phyloP scores from a whole-genome alignment of 53 echinoderm and acorn worm species.

The Hippasteria phrygiana region DNA sequence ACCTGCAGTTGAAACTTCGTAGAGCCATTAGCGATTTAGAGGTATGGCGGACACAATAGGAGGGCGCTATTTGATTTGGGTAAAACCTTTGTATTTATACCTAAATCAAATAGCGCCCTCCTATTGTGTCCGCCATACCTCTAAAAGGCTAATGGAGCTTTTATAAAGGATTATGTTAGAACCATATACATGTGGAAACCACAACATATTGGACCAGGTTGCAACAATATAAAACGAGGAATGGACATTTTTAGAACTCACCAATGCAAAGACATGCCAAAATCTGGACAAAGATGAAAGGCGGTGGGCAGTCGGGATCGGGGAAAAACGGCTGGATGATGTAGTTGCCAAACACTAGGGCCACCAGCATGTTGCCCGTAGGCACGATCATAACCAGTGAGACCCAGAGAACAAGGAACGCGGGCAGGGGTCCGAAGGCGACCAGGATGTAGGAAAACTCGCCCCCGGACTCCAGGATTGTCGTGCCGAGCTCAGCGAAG shows the following conservation, averaged over 20 bases:
- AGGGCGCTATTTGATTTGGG: too few relatives aligned
- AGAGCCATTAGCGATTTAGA: too few relatives aligned
- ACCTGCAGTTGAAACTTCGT: neutral
- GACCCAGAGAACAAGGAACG: conserved; percentile 80
- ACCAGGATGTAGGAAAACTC: conserved; percentile 79
- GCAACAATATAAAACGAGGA: too few relatives aligned
- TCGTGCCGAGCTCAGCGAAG: conserved; percentile 87
- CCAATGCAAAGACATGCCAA: conserved; percentile 74
- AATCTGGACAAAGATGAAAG: conserved; percentile 76
- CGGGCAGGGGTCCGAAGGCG: conserved; percentile 74
- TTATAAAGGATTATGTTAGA: too few relatives aligned
- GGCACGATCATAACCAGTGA: conserved; percentile 82
- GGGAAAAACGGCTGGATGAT: conserved; percentile 82
- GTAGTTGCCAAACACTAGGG: conserved; percentile 78
- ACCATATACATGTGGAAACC: too few relatives aligned
- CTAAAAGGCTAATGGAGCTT: too few relatives aligned
- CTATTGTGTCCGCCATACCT: too few relatives aligned
- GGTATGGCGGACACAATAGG: too few relatives aligned
- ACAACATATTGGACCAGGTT: too few relatives aligned
- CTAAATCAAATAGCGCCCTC: too few relatives aligned
- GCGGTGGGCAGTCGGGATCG: conserved; percentile 82
- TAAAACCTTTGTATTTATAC: too few relatives aligned
- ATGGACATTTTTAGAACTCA: conserved; percentile 62
- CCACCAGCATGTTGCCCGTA: conserved; percentile 79
- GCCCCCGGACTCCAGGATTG: conserved; percentile 76